Evolutionary conservation across 2,113 vertebrate genomes (phyloP), one percentile per base, ranked within the genome.

Genomic region (Platichthys stellatus): DNA sequence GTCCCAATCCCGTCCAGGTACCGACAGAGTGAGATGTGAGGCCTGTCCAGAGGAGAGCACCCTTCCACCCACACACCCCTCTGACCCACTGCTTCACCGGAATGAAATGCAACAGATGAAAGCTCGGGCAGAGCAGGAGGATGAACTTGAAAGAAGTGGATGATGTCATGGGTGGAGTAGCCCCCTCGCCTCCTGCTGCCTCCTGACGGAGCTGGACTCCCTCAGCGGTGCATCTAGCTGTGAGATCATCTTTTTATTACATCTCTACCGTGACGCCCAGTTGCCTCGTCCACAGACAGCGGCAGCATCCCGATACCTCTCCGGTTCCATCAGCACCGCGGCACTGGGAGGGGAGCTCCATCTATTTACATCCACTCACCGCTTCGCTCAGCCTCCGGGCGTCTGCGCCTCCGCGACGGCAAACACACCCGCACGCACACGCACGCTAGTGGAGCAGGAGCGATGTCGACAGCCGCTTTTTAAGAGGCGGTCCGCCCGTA

Each of bases 131-230:
- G 62, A 51, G 53, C 45, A 74, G 56, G 68, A 69, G 73, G 70
- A 83, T 85, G 49, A 93, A 92, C 89, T 92, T 91, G 88, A 72
- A 71, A 88, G 12, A 91, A 92, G 89, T 92, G 83, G 88, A 88
- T 92, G 92, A 92, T 90, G 92, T 92, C 90, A 92, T 90, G 88
- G 90, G 90, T 90, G 92, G 90, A 92, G 89, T 86, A 72, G 58
- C 59, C 71, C 56, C 47, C 56, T 74, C 73, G 56, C 40, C 74
- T 79, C 69, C 76, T 63, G 74, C 75, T 28, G 66, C 83, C 75
- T 81, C 54, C 61, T 67, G 3, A 26, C 49, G 7, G 35, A 38
- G 35, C 45, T 73, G 73, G 86, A 89, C 81, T 89, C 85, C 28
- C 61, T 81, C 66, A 3, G 6, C 18, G 51, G 15, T 12, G 24